Evolutionary conservation across 2,888 invertebrate species (phyloP).

Genomic region (Drosophila neotestacea): DNA sequence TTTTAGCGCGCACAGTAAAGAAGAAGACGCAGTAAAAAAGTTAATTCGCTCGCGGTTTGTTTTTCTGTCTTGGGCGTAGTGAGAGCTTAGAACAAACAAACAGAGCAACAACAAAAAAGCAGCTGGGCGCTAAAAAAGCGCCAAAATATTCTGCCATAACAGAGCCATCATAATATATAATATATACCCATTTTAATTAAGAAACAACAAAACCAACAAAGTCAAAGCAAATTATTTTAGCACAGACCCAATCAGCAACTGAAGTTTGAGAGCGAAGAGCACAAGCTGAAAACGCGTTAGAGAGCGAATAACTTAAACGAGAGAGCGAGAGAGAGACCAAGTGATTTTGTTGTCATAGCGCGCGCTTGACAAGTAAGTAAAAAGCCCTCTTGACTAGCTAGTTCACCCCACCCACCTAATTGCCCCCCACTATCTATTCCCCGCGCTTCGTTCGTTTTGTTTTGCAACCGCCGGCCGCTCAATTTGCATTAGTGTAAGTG

Average conservation of each 20-base stretch:
- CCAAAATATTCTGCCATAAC: conserved; percentile 64
- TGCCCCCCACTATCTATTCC: not conserved
- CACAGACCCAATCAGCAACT: conserved; percentile 37
- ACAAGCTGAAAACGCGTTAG: conserved; percentile 5
- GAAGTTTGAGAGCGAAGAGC: conserved; percentile 35
- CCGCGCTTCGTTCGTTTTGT: conserved; percentile 46
- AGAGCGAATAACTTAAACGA: not conserved
- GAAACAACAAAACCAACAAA: conserved; percentile 35
- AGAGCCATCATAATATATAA: conserved; percentile 55
- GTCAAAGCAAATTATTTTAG: conserved; percentile 43
- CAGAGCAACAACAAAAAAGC: conserved; percentile 44
- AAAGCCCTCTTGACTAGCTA: conserved; percentile 23
- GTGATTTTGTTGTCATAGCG: conserved; percentile 68
- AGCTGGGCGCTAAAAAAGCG: conserved; percentile 61
- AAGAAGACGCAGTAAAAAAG: conserved; percentile 57
- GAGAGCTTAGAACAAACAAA: conserved; percentile 53
- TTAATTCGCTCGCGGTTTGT: conserved; percentile 16
- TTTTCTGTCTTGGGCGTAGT: conserved; percentile 5
- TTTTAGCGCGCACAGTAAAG: conserved; percentile 49
- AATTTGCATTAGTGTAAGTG: conserved; percentile 33
- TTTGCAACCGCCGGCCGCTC: conserved; percentile 54
- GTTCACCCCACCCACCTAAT: not conserved
- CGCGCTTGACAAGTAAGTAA: conserved; percentile 69
- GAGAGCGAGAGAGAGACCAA: conserved; percentile 44
- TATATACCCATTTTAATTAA: conserved; percentile 70